A percentile compares a stretch with the other conserved stretches of the same genome.
Evolutionary conservation across 92 coral and sea anemone species (phyloP).

Genomic region (Paragorgia papillata): DNA sequence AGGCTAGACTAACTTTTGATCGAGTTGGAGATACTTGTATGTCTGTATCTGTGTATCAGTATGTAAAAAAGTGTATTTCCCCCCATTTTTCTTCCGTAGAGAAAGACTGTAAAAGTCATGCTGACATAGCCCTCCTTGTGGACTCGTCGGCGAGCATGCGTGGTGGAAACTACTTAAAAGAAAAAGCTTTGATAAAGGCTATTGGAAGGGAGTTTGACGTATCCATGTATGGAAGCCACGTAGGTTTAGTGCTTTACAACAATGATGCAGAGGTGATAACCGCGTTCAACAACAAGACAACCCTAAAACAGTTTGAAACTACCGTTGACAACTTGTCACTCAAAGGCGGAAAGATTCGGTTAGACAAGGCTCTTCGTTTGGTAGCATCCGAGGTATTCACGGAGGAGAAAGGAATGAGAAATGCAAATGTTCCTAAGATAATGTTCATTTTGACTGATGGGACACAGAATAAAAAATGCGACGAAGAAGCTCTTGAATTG

Average conservation of each 20-base stretch:
- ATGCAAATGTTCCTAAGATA: conserved; percentile 56
- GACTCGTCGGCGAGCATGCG: conserved; percentile 46
- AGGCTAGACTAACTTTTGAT: no score
- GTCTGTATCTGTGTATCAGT: no score
- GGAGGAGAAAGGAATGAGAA: conserved; percentile 35
- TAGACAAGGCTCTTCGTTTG: conserved; percentile 75
- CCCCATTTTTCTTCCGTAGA: conserved; percentile 25
- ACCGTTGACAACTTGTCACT: conserved; percentile 72
- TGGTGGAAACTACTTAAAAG: conserved; percentile 36
- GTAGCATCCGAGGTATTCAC: conserved; percentile 28
- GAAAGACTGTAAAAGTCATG: conserved; percentile 53
- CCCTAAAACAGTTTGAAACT: conserved; percentile 60
- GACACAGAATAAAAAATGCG: conserved; percentile 54
- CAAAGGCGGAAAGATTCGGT: conserved; percentile 77
- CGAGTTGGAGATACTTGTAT: no score
- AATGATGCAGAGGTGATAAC: conserved; percentile 53
- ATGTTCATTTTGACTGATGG: conserved; percentile 66
- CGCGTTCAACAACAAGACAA: conserved; percentile 15
- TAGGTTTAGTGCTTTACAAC: conserved; percentile 22
- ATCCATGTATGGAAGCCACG: conserved; percentile 37
- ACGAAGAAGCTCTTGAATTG: conserved; percentile 58
- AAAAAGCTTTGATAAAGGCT: conserved; percentile 28
- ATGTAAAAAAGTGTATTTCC: no score
- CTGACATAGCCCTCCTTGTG: conserved; percentile 32
- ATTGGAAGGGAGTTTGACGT: conserved; percentile 41